Percentiles rank a stretch among this genome's conserved stretches.
Evolutionary conservation across 2,888 invertebrate species (phyloP).

Genomic region (Mimumesa dahlbomi): DNA sequence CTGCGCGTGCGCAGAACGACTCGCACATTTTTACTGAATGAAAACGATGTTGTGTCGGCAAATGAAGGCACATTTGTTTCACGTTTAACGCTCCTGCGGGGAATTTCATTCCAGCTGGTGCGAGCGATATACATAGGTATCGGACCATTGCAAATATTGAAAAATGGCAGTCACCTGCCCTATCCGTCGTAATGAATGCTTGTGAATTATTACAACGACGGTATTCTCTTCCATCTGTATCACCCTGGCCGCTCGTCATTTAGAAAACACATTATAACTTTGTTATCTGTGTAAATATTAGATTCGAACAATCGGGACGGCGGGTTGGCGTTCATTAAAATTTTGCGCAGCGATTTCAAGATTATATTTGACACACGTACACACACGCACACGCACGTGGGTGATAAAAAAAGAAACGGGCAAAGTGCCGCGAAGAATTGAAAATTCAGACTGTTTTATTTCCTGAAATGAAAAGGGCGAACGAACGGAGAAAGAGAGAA

Average conservation of each 20-base stretch:
- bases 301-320: no score
- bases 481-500: no score
- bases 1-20: not conserved
- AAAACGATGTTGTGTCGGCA: not conserved
- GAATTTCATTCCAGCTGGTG: conserved; percentile 19
- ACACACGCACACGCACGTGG: no score
- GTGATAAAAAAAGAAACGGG: no score
- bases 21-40: not conserved
- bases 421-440: no score
- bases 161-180: conserved; percentile 40
- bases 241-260: not conserved
- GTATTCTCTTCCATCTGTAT: not conserved
- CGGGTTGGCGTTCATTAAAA: no score
- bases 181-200: conserved; percentile 29
- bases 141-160: conserved; percentile 41
- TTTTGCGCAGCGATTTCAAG: no score
- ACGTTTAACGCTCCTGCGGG: conserved; percentile 20
- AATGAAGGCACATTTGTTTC: conserved; percentile 19
- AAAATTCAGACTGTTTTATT: no score
- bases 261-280: no score
- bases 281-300: no score
- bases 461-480: no score
- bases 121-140: conserved; percentile 1
- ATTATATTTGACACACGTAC: no score
- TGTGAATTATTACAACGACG: conserved; percentile 29